Evolutionary conservation across 1,140 invertebrate species (phyloP).

Genomic region (Brachionus sp.): DNA sequence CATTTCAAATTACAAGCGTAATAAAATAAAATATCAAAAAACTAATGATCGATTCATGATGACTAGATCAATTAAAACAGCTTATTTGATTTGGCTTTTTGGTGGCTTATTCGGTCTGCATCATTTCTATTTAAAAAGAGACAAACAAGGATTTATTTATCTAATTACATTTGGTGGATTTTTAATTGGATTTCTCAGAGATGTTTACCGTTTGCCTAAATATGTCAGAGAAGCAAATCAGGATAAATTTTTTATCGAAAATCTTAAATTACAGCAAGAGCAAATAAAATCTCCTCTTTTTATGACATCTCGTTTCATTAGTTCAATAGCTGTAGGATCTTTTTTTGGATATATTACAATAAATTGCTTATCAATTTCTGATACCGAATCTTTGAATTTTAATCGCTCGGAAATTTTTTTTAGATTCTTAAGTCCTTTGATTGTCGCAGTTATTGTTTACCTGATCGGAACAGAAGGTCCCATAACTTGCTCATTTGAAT

Average conservation of each 20-base stretch:
- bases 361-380: conserved; percentile 46
- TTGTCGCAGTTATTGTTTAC: conserved; percentile 45
- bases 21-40: background rate
- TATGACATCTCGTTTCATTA: conserved; percentile 71
- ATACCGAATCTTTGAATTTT: conserved; percentile 55
- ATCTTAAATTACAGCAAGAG: conserved; percentile 66
- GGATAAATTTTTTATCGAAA: conserved; percentile 68
- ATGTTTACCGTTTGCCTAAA: conserved; percentile 76
- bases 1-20: background rate
- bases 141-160: conserved; percentile 84
- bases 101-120: conserved; percentile 82
- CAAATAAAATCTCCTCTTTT: conserved; percentile 72
- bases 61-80: conserved; percentile 67
- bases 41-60: conserved; percentile 48
- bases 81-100: conserved; percentile 79
- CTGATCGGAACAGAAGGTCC: conserved; percentile 64
- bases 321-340: conserved; percentile 72
- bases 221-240: conserved; percentile 84
- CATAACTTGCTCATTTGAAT: conserved; percentile 60
- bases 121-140: conserved; percentile 80
- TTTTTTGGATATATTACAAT: conserved; percentile 73
- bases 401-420: conserved; percentile 70
- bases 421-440: conserved; percentile 63
- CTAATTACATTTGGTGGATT: conserved; percentile 80
- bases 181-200: conserved; percentile 78